Evolutionary conservation across 2,797 vertebrate genomes (phyloP), one percentile per base, ranked within the genome.

Genomic region (Sebastes iracundus): DNA sequence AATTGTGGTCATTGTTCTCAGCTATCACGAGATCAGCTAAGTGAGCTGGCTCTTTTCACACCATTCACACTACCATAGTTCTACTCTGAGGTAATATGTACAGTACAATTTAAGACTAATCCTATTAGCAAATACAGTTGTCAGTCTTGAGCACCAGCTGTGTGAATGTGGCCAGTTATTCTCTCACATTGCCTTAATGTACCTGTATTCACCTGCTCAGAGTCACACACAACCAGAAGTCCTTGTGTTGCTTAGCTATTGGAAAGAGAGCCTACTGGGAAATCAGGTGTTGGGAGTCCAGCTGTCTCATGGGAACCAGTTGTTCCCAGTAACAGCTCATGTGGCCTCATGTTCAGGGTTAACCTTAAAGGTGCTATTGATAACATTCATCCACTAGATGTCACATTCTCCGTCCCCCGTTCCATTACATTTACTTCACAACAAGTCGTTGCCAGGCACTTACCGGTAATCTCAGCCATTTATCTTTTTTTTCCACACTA

Each of bases 281-380:
- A 83, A 79, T 89, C 66, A 77, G 85, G 82, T 79, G 69, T 66
- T 75, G 22, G 33, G 32, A 72, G 61, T 72, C 49, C 69, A 78
- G 62, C 75, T 58, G 86, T 88, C 72, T 80, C 77, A 80, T 87
- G 81, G 86, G 77, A 90, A 84, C 75, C 53, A 66, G 33, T 58
- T 79, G 42, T 72, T 86, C 56, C 61, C 65, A 30, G 58, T 52
- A 65, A 68, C 75, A 46, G 42, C 74, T 80, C 80, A 20, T 53
- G 55, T 73, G 72, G 49, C 63, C 61, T 69, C 25, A 3, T 38
- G 62, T 71, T 35, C 20, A 30, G 13, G 22, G 28, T 65, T 42
- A 67, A 33, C 7, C 32, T 28, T 27, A 20, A 46, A 46, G 42
- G 42, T 1, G 42, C 42, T 46, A 46, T 46, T 46, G 42, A 46